Evolutionary conservation across 2,113 vertebrate genomes (phyloP).

Genomic region (Collichthys lucidus): DNA sequence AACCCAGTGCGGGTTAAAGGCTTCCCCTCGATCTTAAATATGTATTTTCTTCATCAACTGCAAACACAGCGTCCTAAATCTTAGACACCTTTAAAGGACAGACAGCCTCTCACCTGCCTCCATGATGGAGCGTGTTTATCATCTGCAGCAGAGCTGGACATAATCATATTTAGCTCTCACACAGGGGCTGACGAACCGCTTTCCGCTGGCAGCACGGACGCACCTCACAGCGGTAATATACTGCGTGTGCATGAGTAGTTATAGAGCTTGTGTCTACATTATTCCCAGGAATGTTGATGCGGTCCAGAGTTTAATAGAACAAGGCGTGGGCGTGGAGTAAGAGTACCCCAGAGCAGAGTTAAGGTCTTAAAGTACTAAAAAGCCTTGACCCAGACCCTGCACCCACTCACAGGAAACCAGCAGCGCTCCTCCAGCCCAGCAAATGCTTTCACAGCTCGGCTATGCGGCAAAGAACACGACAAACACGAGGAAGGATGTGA

Average conservation of each 20-base stretch:
- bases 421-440: constrained; percentile 33
- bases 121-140: not conserved
- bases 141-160: constrained; percentile 8
- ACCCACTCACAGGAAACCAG: constrained; percentile 66
- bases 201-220: not conserved
- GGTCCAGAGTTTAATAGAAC: constrained; percentile 65
- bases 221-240: constrained; percentile 35
- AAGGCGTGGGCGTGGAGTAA: constrained; percentile 65
- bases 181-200: constrained; percentile 1
- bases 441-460: constrained; percentile 47
- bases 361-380: constrained; percentile 68
- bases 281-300: constrained; percentile 65
- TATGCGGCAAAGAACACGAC: constrained; percentile 18
- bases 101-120: not conserved
- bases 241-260: constrained; percentile 15
- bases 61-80: too few species aligned
- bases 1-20: too few species aligned
- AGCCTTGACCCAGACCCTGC: constrained; percentile 63
- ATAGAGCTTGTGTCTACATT: constrained; percentile 55
- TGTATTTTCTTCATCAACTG: too few species aligned
- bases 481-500: constrained; percentile 11
- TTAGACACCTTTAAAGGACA: not conserved
- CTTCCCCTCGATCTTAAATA: too few species aligned
- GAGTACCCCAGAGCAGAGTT: constrained; percentile 66
- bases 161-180: constrained; percentile 11